Percentiles rank a stretch among this genome's conserved stretches.
These are phyloP conservation scores for Andrena bucephala DNA, from an alignment of 2,888 invertebrate genomes.

Conservation along the genomic window DNA sequence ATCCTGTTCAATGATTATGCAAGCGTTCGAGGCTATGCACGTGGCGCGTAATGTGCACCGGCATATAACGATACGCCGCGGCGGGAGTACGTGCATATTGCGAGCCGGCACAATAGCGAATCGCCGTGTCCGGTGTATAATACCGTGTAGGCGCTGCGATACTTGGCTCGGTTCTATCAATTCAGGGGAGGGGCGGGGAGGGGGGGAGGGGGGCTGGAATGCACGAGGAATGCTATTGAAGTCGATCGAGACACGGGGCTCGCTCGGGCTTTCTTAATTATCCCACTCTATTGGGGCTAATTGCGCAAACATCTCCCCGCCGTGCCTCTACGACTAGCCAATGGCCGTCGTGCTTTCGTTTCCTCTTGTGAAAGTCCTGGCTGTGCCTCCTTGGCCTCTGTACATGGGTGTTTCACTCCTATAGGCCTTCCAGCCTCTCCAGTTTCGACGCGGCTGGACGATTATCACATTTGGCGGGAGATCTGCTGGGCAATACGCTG, in stretches of 20 bases:
- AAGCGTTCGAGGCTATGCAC: constrained; percentile 55
- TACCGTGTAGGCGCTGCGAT: constrained; percentile 55
- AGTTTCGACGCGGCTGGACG: too few relatives aligned
- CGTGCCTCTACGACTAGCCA: constrained; percentile 8
- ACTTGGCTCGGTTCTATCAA: constrained; percentile 64
- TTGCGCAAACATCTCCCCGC: constrained; percentile 72
- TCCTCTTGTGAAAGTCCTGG: background rate
- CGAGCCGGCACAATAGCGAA: constrained; percentile 61
- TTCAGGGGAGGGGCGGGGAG: constrained; percentile 17
- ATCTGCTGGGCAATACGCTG: too few relatives aligned
- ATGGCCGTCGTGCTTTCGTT: background rate
- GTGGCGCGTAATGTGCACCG: constrained; percentile 65
- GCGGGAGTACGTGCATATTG: constrained; percentile 40
- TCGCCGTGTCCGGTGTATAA: constrained; percentile 49
- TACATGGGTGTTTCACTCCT: too few relatives aligned
- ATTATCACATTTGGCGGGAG: too few relatives aligned
- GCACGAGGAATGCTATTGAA: constrained; percentile 80
- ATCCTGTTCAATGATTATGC: constrained; percentile 60
- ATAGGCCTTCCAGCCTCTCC: too few relatives aligned
- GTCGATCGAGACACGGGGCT: constrained; percentile 66
- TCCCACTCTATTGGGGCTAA: constrained; percentile 71
- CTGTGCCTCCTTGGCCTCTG: too few relatives aligned
- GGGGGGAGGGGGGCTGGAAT: constrained; percentile 44
- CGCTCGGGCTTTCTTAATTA: constrained; percentile 78
- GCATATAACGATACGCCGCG: constrained; percentile 63